Percentiles rank a stretch among this genome's conserved stretches.
phyloP scores from a whole-genome alignment of 1,140 invertebrate genomes.

The Papilio polyxenes region DNA sequence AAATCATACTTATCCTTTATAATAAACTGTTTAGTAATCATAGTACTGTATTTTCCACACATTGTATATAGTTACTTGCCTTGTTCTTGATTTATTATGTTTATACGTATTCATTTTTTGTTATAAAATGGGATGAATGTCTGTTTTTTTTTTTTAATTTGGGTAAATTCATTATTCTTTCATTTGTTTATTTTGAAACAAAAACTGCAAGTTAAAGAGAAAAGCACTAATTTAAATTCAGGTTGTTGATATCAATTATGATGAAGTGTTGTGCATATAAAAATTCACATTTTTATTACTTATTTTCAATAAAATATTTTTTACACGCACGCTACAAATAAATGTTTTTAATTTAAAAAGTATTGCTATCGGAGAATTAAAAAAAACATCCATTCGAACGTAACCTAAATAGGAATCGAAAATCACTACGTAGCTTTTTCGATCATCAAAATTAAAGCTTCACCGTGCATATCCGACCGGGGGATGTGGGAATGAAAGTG shows the following conservation, averaged over 20 bases:
- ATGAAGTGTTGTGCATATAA: not conserved
- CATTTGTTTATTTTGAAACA: too few species aligned
- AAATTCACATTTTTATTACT: not conserved
- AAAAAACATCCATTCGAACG: constrained; percentile 41
- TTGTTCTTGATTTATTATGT: not conserved
- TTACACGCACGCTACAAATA: constrained; percentile 6
- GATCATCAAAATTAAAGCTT: constrained; percentile 43
- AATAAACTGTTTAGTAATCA: not conserved
- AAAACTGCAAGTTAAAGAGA: not conserved
- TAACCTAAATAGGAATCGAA: constrained; percentile 46
- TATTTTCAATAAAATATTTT: constrained; percentile 30
- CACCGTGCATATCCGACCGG: constrained; percentile 37
- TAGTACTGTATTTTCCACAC: not conserved
- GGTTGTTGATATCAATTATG: not conserved
- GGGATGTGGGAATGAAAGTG: constrained; percentile 41
- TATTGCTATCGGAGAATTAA: constrained; percentile 30
- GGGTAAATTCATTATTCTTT: not conserved
- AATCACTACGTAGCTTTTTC: constrained; percentile 41
- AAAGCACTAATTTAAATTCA: not conserved
- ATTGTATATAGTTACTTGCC: not conserved
- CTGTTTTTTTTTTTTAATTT: not conserved
- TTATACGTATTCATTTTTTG: not conserved
- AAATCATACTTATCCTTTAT: not conserved
- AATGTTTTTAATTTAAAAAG: constrained; percentile 37
- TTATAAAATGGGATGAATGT: not conserved